phyloP scores from a whole-genome alignment of 2,113 vertebrate species.

The Scytalopus superciliaris region DNA sequence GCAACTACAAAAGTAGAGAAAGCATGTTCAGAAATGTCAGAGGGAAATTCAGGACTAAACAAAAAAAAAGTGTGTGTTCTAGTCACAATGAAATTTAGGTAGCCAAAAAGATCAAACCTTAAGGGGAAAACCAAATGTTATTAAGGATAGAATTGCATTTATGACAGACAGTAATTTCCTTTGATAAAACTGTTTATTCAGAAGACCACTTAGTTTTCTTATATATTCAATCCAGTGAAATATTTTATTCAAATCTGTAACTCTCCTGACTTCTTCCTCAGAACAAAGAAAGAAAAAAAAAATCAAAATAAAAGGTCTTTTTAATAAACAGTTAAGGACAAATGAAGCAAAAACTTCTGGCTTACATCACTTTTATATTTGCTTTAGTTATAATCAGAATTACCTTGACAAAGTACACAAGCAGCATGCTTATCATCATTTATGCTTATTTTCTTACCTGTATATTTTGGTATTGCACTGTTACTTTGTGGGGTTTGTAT shows the following conservation, averaged over 20 bases:
- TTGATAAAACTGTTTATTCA: background rate
- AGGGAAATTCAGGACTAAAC: background rate
- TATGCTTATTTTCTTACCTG: background rate
- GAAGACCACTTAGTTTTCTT: background rate
- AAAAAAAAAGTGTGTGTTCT: background rate
- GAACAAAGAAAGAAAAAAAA: background rate
- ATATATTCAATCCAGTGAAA: background rate
- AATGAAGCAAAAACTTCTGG: background rate
- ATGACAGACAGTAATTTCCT: background rate
- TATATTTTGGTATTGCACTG: background rate
- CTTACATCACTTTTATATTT: background rate
- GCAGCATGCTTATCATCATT: background rate
- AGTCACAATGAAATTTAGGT: background rate
- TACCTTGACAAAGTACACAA: background rate
- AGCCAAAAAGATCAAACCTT: background rate
- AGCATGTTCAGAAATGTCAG: background rate
- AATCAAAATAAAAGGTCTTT: background rate
- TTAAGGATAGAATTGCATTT: background rate
- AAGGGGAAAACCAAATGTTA: background rate
- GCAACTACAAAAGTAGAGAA: background rate
- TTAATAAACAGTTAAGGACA: background rate
- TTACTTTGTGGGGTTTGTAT: background rate
- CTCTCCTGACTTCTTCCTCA: background rate
- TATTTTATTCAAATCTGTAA: background rate
- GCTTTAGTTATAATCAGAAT: background rate